Conservation (phyloP, 1,140 invertebrate genomes). For the Plodia interpunctella region DNA sequence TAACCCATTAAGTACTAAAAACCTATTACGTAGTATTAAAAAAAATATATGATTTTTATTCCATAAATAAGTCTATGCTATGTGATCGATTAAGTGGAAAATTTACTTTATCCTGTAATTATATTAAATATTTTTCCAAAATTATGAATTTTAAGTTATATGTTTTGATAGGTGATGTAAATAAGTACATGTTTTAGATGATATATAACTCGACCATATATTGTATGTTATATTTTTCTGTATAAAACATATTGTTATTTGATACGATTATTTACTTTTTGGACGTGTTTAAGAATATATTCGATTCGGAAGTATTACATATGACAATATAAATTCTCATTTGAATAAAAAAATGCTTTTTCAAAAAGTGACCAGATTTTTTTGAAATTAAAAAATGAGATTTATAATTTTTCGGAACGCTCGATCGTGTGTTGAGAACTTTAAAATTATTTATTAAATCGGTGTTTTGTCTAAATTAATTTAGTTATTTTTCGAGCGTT, state of each 20-base stretch:
- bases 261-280: not conserved
- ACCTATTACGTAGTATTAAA: constrained; percentile 21
- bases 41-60: constrained; percentile 33
- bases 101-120: constrained; percentile 15
- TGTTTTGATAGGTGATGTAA: constrained; percentile 21
- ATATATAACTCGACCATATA: constrained; percentile 28
- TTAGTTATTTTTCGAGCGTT: no score
- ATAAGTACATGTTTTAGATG: constrained; percentile 17
- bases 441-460: not conserved
- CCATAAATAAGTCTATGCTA: constrained; percentile 35
- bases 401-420: not conserved
- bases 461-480: no score
- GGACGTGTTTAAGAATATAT: constrained; percentile 11
- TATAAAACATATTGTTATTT: constrained; percentile 10
- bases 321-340: constrained; percentile 18
- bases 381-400: not conserved
- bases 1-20: constrained; percentile 29
- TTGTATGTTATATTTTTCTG: constrained; percentile 10
- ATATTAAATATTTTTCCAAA: constrained; percentile 10
- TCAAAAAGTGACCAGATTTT: not conserved
- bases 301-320: constrained; percentile 20
- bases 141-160: constrained; percentile 18
- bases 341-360: not conserved
- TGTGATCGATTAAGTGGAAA: constrained; percentile 19
- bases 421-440: not conserved